Percentiles rank a stretch among this genome's conserved stretches.
Conservation (phyloP, 1,140 invertebrate species). For the Anadara kagoshimensis region DNA sequence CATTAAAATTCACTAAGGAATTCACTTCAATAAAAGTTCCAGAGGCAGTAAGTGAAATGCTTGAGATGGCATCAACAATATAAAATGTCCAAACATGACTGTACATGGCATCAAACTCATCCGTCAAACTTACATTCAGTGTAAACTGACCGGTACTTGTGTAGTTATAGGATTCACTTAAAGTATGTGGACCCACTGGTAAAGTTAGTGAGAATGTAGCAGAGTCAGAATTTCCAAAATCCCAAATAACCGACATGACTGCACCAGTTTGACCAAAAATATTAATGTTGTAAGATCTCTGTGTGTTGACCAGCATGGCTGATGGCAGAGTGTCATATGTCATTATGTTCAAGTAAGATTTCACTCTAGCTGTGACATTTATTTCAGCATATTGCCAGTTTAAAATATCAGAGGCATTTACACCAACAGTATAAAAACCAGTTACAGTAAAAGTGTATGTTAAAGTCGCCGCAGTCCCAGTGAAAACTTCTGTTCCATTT, state of each 20-base stretch:
- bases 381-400: slow-evolving; percentile 7
- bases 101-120: slow-evolving; percentile 26
- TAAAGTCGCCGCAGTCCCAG: slow-evolving; percentile 6
- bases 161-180: slow-evolving; percentile 16
- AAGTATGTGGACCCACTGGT: slow-evolving; percentile 4
- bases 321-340: slow-evolving; percentile 12
- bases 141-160: slow-evolving; percentile 28
- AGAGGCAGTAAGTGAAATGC: slow-evolving; percentile 10
- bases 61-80: slow-evolving; percentile 22
- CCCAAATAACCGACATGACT: slow-evolving; percentile 23
- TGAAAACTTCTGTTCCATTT: slow-evolving; percentile 19
- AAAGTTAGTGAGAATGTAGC: not conserved
- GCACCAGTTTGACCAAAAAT: slow-evolving; percentile 15
- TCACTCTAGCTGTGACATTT: slow-evolving; percentile 8
- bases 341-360: slow-evolving; percentile 15
- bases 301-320: not conserved
- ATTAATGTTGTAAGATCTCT: slow-evolving; percentile 8
- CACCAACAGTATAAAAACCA: slow-evolving; percentile 17
- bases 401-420: slow-evolving; percentile 31
- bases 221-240: slow-evolving; percentile 8
- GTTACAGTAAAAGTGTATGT: slow-evolving; percentile 30
- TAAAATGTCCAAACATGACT: slow-evolving; percentile 3
- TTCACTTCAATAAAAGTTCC: slow-evolving; percentile 1
- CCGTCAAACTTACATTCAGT: slow-evolving; percentile 18
- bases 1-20: slow-evolving; percentile 18